These are phyloP conservation scores for Tipula helvola DNA, from an alignment of 2,888 invertebrate genomes.

Conservation along the genomic window DNA sequence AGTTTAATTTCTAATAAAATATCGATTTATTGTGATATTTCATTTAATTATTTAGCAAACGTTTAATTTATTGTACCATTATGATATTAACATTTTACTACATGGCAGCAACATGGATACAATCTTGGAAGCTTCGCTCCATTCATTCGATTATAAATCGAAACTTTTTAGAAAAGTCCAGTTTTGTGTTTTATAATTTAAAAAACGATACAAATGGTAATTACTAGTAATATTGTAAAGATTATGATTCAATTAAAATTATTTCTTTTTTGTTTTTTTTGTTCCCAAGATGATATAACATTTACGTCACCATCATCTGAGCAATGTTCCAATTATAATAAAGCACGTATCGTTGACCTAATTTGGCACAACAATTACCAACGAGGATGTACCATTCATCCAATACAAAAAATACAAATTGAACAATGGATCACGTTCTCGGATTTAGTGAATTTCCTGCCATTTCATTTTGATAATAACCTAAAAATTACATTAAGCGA, in stretches of 20 bases:
- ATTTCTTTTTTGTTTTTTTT: not conserved
- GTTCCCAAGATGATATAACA: not conserved
- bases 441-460: constrained; percentile 32
- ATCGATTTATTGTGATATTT: not conserved
- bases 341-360: constrained; percentile 33
- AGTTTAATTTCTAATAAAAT: not conserved
- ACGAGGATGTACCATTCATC: constrained; percentile 32
- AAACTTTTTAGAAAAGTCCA: constrained; percentile 44
- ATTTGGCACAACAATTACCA: constrained; percentile 31
- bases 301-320: constrained; percentile 29
- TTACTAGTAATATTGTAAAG: not conserved
- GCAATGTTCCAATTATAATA: constrained; percentile 29
- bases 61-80: constrained; percentile 5
- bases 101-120: constrained; percentile 69
- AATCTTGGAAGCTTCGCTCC: constrained; percentile 63
- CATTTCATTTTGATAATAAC: constrained; percentile 22
- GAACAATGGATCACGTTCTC: constrained; percentile 41
- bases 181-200: constrained; percentile 47
- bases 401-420: constrained; percentile 37
- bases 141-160: constrained; percentile 55
- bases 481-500: not conserved
- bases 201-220: constrained; percentile 35
- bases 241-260: not conserved
- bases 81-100: constrained; percentile 74
- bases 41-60: not conserved